phyloP scores from a whole-genome alignment of 2,888 invertebrate genomes.

The Watsonalla binaria region DNA sequence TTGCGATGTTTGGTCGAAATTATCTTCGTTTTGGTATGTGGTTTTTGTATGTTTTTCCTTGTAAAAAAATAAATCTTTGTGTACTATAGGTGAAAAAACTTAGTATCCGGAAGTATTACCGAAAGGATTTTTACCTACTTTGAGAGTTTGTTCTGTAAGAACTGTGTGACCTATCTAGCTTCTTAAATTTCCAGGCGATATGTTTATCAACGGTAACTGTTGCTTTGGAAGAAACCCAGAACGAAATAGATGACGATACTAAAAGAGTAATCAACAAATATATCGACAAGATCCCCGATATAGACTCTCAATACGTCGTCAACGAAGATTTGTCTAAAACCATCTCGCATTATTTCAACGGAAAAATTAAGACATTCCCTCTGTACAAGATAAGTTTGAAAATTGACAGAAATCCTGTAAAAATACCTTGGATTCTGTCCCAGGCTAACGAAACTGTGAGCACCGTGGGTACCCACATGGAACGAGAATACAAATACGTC shows the following conservation, averaged over 20 bases:
- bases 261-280: conserved; percentile 41
- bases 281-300: conserved; percentile 45
- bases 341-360: conserved; percentile 47
- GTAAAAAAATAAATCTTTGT: not conserved
- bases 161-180: not conserved
- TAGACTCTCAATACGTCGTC: conserved; percentile 48
- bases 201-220: conserved; percentile 17
- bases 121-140: too few species aligned
- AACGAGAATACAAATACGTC: conserved; percentile 27
- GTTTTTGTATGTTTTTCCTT: not conserved
- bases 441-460: conserved; percentile 15
- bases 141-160: too few species aligned
- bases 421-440: conserved; percentile 57
- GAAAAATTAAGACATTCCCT: conserved; percentile 53
- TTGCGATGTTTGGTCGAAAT: conserved; percentile 16
- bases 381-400: conserved; percentile 56
- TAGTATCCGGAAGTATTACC: too few species aligned
- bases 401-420: conserved; percentile 56
- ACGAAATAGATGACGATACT: conserved; percentile 29
- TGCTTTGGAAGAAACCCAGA: conserved; percentile 26
- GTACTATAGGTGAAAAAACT: not conserved
- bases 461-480: not conserved
- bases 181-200: conserved; percentile 18
- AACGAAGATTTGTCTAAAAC: conserved; percentile 47
- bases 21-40: conserved; percentile 37